Evolutionary conservation across 2,113 vertebrate genomes (phyloP).

Genomic region (Microcebus jonahi): DNA sequence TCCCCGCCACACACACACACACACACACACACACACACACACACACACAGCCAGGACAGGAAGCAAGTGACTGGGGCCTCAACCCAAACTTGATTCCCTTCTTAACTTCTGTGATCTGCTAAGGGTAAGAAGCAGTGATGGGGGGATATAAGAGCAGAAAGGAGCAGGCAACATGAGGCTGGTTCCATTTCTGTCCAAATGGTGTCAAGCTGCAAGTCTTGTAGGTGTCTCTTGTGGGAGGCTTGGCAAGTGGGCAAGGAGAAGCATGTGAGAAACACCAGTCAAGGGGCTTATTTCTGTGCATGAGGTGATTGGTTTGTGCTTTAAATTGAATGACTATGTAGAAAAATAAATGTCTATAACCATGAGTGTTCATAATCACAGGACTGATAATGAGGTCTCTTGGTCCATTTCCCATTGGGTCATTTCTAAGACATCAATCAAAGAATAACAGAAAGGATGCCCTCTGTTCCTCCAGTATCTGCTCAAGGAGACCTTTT

Average conservation of each 20-base stretch:
- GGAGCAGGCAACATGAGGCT: neutral
- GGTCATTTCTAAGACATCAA: neutral
- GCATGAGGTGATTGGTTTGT: neutral
- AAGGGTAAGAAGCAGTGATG: neutral
- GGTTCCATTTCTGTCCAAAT: neutral
- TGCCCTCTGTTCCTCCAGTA: neutral
- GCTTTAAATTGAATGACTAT: neutral
- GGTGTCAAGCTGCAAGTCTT: neutral
- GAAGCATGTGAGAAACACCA: neutral
- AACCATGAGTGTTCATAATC: neutral
- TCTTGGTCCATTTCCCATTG: neutral
- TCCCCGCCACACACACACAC: neutral
- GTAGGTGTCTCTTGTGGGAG: neutral
- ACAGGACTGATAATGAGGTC: neutral
- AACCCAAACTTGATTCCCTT: neutral
- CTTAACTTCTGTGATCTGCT: neutral
- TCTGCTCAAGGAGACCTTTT: neutral
- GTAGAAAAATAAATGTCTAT: neutral
- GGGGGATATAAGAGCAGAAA: neutral
- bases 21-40: neutral
- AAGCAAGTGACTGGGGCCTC: neutral
- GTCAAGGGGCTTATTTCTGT: neutral
- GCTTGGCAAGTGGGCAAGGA: neutral
- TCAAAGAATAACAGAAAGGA: neutral
- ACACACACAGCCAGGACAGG: neutral